Percentiles rank a stretch among this genome's conserved stretches.
Evolutionary conservation across 2,888 invertebrate species (phyloP).

Genomic region (Stenodera caucasica): DNA sequence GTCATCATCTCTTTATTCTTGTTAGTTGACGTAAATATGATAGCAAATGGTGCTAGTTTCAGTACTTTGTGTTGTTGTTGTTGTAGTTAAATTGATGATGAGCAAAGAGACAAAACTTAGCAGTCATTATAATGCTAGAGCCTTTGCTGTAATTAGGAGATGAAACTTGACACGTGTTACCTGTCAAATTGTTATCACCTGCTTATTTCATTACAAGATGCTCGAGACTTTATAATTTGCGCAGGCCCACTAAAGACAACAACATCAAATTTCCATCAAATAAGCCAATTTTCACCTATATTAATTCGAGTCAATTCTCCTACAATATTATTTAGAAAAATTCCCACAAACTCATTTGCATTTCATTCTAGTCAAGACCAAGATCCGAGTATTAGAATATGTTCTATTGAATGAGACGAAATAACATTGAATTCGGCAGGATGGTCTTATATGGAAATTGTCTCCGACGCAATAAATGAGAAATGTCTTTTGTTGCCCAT

Average conservation of each 20-base stretch:
- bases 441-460: slow-evolving; percentile 6
- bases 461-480: slow-evolving; percentile 3
- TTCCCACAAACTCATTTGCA: too few relatives aligned
- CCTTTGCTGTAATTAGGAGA: slow-evolving; percentile 34
- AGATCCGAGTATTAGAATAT: neutral
- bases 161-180: slow-evolving; percentile 36
- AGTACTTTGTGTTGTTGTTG: slow-evolving; percentile 18
- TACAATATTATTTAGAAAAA: too few relatives aligned
- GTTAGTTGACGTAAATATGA: slow-evolving; percentile 30
- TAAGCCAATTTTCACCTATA: neutral
- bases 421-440: neutral
- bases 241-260: neutral
- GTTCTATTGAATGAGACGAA: neutral
- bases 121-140: slow-evolving; percentile 29
- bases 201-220: slow-evolving; percentile 28
- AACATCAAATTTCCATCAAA: neutral
- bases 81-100: slow-evolving; percentile 24
- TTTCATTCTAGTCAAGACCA: too few relatives aligned
- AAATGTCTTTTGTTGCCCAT: slow-evolving; percentile 6
- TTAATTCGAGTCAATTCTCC: too few relatives aligned
- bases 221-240: slow-evolving; percentile 17
- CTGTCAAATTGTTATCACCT: slow-evolving; percentile 35
- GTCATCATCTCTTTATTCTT: too few relatives aligned
- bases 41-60: slow-evolving; percentile 25
- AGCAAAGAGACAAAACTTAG: slow-evolving; percentile 31